Evolutionary conservation across 1,140 invertebrate genomes (phyloP), one percentile per base, ranked within the genome.

Genomic region (Pseudomyrmex sp.): DNA sequence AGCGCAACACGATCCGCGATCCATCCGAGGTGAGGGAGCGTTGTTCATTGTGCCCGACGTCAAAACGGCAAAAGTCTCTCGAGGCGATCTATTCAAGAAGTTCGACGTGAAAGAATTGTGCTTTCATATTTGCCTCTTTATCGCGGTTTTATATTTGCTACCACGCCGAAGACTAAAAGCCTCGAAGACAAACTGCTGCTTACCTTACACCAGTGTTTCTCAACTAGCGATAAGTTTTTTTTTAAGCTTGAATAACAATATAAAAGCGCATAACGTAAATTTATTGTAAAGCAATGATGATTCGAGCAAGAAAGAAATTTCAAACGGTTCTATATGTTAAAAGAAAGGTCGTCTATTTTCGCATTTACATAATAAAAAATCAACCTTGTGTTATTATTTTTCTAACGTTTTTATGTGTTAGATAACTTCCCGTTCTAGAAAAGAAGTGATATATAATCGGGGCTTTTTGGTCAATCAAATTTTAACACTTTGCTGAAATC

Each of bases 1-100:
- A 80, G 35, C 66, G 76, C 76, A 80, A 80, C 76, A 70, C 66
- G 76, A 80, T 80, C 65, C 66, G 52, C 66, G n/a, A 35, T 35
- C 35, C 35, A 7, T 59, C 44, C 20, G 10, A 18, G 5, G 65
- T 59, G 63, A 70, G 52, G 59, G 56, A 10, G 10, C 54, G 44
- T 20, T 70, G 66, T 70, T 79, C 65, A 48, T 70, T 26, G 54
- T 44, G 52, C n/a, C 10, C 18, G 35, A 46, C 10, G 26, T 44
- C 62, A 20, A 26, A 35, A 75, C 20, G 20, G 59, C 15, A 18
- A 18, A 18, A 69, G 62, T 70, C 35, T 44, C 18, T n/a, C 52
- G 35, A 12, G 58, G 26, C 23, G 12, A 66, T 23, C 50, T 18
- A 44, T 69, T 77, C 52, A 69, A 26, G 9, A 58, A 70, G 18